Percentiles rank a stretch among this genome's conserved stretches.
These are phyloP conservation scores for Rhopalosiphum maidis DNA, from an alignment of 1,140 invertebrate species.

Conservation along the genomic window DNA sequence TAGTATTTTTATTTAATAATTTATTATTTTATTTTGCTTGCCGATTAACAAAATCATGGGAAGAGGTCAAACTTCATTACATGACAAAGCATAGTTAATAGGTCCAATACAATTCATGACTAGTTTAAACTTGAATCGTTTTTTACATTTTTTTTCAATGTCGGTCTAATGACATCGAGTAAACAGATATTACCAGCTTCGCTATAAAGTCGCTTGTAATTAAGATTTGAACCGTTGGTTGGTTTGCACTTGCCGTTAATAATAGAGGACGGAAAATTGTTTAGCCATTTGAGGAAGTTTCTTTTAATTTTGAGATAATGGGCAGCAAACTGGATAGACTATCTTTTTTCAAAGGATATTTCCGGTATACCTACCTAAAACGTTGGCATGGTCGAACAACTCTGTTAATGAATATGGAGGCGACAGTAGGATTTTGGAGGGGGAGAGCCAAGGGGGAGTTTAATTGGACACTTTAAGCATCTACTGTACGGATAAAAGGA, in stretches of 20 bases:
- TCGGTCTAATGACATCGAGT: too few relatives aligned
- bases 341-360: neutral
- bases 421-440: neutral
- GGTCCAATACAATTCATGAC: too few relatives aligned
- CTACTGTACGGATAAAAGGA: neutral
- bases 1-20: too few relatives aligned
- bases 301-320: neutral
- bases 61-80: too few relatives aligned
- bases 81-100: too few relatives aligned
- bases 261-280: neutral
- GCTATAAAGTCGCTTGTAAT: neutral
- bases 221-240: constrained; percentile 14
- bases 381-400: neutral
- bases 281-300: neutral
- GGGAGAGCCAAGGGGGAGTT: neutral
- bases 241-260: constrained; percentile 6
- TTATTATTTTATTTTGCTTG: too few relatives aligned
- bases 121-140: too few relatives aligned
- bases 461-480: neutral
- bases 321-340: neutral
- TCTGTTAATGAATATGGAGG: constrained; percentile 7
- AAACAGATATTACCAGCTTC: neutral
- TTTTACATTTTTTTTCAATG: too few relatives aligned
- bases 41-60: too few relatives aligned
- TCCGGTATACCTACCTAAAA: neutral